Evolutionary conservation across 2,113 vertebrate species (phyloP).

Genomic region (Triplophysa tibetana): DNA sequence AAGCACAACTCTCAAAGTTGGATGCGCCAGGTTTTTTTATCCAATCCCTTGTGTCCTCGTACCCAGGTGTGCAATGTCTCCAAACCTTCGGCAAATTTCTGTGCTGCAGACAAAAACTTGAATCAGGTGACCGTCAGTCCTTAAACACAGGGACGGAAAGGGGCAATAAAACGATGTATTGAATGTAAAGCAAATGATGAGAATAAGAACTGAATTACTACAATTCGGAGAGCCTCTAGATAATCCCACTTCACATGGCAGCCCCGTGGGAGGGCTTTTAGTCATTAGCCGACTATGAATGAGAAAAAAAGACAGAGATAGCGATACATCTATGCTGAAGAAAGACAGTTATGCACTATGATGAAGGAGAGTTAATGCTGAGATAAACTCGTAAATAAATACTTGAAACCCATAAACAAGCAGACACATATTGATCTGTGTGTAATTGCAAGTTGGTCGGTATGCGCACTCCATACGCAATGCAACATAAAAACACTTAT

Average conservation of each 20-base stretch:
- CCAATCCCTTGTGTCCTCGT: constrained; percentile 41
- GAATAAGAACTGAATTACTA: constrained; percentile 50
- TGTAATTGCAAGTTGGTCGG: background rate
- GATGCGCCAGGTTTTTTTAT: constrained; percentile 56
- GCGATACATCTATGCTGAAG: background rate
- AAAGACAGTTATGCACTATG: background rate
- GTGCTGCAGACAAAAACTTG: constrained; percentile 40
- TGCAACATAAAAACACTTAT: constrained; percentile 5
- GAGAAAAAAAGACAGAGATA: constrained; percentile 1
- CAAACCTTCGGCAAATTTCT: constrained; percentile 51
- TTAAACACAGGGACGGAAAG: background rate
- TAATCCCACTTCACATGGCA: constrained; percentile 49
- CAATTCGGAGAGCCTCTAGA: constrained; percentile 51
- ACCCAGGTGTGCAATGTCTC: constrained; percentile 36
- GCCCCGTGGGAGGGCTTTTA: constrained; percentile 28
- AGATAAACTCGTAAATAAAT: constrained; percentile 22
- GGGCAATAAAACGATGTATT: constrained; percentile 24
- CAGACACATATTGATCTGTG: constrained; percentile 7
- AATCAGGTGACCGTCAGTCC: constrained; percentile 14
- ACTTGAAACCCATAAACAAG: constrained; percentile 12
- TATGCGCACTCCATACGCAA: background rate
- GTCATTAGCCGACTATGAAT: constrained; percentile 39
- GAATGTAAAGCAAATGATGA: constrained; percentile 36
- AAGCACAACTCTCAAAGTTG: constrained; percentile 43
- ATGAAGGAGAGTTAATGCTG: background rate